Evolutionary conservation across 2,113 vertebrate genomes (phyloP).

Genomic region (Piaya cayana): DNA sequence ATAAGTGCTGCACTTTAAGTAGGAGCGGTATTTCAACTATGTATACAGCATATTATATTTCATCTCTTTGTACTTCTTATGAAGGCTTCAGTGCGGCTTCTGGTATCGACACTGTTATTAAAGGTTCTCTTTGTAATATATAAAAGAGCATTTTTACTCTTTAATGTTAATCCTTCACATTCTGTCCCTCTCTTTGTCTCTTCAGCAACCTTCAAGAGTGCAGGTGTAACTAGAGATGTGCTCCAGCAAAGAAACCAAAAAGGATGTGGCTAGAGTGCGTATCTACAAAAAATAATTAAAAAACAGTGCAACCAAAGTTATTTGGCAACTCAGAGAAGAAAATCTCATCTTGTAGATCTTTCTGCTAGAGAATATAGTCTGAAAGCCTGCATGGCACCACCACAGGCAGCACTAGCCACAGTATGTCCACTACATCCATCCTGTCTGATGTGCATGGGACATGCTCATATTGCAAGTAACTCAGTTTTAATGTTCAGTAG

Average conservation of each 20-base stretch:
- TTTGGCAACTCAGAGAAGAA: not conserved
- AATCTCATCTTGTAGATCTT: not conserved
- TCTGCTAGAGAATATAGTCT: not conserved
- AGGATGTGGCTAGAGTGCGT: rapidly evolving
- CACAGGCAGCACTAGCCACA: rapidly evolving
- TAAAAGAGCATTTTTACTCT: not conserved
- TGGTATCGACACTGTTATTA: not conserved
- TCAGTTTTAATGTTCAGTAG: rapidly evolving
- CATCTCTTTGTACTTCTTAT: not conserved
- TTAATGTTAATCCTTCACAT: not conserved
- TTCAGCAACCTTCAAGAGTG: not conserved
- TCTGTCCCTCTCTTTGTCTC: not conserved
- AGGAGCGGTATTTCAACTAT: slow-evolving; percentile 2
- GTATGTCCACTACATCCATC: not conserved
- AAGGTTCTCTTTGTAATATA: not conserved
- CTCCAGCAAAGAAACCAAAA: not conserved
- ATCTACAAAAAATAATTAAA: rapidly evolving
- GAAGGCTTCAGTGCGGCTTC: not conserved
- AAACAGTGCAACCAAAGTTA: rapidly evolving
- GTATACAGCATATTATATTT: not conserved
- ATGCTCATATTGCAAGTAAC: rapidly evolving
- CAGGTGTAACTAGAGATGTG: not conserved
- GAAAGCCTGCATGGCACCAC: not conserved
- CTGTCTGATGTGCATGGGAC: rapidly evolving
- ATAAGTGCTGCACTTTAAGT: slow-evolving; percentile 24